Evolutionary conservation across 2,888 invertebrate species (phyloP).

Genomic region (Scaptomyza cyrtandrae): DNA sequence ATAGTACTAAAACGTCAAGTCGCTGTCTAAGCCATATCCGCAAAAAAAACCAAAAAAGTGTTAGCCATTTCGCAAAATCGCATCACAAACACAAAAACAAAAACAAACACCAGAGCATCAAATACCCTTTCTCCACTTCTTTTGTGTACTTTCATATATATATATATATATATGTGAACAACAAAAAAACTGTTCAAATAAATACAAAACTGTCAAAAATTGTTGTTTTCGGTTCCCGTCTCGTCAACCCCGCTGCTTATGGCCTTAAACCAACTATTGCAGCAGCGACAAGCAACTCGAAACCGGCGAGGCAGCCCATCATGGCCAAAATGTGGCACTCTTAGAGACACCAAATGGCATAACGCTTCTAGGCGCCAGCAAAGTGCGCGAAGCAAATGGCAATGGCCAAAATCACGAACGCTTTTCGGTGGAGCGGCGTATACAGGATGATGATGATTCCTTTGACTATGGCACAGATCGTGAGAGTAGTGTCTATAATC

Average conservation of each 20-base stretch:
- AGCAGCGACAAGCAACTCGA: constrained; percentile 66
- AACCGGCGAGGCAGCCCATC: constrained; percentile 58
- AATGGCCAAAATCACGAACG: constrained; percentile 57
- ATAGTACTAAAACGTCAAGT: constrained; percentile 66
- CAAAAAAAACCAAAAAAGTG: constrained; percentile 21
- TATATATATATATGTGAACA: too few species aligned
- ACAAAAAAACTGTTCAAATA: constrained; percentile 44
- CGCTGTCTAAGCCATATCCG: constrained; percentile 50
- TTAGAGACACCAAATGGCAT: constrained; percentile 83
- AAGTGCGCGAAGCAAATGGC: constrained; percentile 48
- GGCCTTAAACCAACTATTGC: constrained; percentile 22
- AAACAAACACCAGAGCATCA: constrained; percentile 12
- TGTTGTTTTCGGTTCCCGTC: constrained; percentile 25
- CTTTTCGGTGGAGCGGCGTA: constrained; percentile 68
- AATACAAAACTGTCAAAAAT: constrained; percentile 49
- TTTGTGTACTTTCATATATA: constrained; percentile 74
- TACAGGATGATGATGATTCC: constrained; percentile 81
- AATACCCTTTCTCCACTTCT: constrained; percentile 30
- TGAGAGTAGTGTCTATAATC: constrained; percentile 83
- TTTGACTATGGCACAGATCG: constrained; percentile 83
- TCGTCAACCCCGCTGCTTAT: background rate
- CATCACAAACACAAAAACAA: constrained; percentile 58
- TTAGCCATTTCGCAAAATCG: constrained; percentile 71
- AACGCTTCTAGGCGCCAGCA: constrained; percentile 76
- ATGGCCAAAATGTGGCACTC: constrained; percentile 82